Percentiles rank a stretch among this genome's conserved stretches.
Evolutionary conservation across 92 coral and sea anemone genomes (phyloP).

Genomic region (Zoanthus solanderi): DNA sequence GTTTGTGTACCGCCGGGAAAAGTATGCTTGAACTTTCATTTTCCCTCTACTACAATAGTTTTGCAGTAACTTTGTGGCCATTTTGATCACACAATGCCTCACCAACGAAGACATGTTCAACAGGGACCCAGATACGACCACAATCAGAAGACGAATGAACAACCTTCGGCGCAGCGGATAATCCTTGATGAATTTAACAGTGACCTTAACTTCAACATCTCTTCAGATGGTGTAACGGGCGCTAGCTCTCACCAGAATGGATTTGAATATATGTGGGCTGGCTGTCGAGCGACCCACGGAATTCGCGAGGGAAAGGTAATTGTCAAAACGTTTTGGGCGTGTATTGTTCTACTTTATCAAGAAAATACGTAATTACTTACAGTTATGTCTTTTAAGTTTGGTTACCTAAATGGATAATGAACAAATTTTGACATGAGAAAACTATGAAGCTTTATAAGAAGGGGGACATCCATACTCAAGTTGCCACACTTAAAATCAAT

Average conservation of each 20-base stretch:
- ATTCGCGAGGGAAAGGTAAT: conserved; percentile 66
- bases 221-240: conserved; percentile 86
- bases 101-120: conserved; percentile 27
- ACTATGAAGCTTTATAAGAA: no score
- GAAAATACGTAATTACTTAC: no score
- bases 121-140: conserved; percentile 7
- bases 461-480: no score
- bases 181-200: conserved; percentile 89
- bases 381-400: no score
- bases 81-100: neutral
- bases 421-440: no score
- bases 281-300: conserved; percentile 92
- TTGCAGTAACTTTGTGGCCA: neutral
- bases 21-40: no score
- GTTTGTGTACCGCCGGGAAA: no score
- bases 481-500: no score
- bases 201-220: conserved; percentile 91
- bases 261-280: conserved; percentile 99
- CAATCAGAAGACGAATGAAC: conserved; percentile 19
- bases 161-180: conserved; percentile 31
- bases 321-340: neutral
- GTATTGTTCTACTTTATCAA: no score
- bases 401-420: no score
- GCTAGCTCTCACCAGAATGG: conserved; percentile 80
- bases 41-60: neutral